These are phyloP conservation scores for Rhopalosiphum padi DNA, from an alignment of 1,140 invertebrate species.

Conservation along the genomic window DNA sequence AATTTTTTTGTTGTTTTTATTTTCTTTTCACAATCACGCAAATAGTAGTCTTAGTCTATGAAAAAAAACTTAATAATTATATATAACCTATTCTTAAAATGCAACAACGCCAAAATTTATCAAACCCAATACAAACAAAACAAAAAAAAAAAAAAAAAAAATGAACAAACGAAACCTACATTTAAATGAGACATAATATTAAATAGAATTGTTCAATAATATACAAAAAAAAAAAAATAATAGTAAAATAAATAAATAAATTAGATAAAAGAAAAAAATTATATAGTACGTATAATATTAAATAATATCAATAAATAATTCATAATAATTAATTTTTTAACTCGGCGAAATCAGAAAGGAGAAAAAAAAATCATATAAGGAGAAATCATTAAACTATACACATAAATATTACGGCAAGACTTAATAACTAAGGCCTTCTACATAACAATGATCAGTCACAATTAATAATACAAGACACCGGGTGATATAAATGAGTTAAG, in stretches of 20 bases:
- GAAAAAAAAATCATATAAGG: neutral
- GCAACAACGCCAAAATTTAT: conserved; percentile 54
- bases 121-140: conserved; percentile 53
- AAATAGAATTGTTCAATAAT: conserved; percentile 31
- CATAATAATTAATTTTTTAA: conserved; percentile 10
- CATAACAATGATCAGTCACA: conserved; percentile 55
- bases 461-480: conserved; percentile 57
- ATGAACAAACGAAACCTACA: conserved; percentile 21
- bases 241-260: conserved; percentile 4
- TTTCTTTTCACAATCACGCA: conserved; percentile 44
- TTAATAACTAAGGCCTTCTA: conserved; percentile 49
- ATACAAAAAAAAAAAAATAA: conserved; percentile 29
- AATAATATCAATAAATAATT: neutral
- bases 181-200: neutral
- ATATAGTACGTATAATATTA: neutral
- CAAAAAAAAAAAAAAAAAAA: conserved; percentile 43
- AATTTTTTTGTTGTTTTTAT: conserved; percentile 35
- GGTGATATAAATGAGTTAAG: conserved; percentile 49
- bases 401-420: conserved; percentile 55
- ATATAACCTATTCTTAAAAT: conserved; percentile 52
- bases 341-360: neutral
- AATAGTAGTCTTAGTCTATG: conserved; percentile 49
- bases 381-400: conserved; percentile 46
- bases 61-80: conserved; percentile 52
- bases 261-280: neutral